Evolutionary conservation across 2,888 invertebrate species (phyloP), one percentile per base, ranked within the genome.

Genomic region (Phyto melanocephala): DNA sequence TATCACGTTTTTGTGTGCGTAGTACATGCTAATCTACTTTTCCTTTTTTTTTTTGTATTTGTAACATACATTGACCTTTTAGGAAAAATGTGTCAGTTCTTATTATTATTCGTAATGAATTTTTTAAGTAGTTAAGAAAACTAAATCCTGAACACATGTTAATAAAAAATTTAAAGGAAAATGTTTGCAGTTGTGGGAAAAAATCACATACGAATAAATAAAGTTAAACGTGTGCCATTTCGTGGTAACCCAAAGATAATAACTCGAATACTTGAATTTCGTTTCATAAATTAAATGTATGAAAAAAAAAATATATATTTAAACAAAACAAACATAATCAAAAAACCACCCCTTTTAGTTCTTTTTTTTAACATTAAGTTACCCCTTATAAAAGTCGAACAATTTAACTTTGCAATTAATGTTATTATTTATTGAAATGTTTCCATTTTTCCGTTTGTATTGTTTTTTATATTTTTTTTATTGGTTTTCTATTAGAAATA

Each of bases 121-220:
- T 67, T 58, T 45, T 8, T 40, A 17, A 65, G 35, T 17, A 33
- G 58, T 54, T 56, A 68, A n/a, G 37, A 45, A 35, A 62, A 62
- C n/a, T 20, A 50, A 50, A 74, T 68, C 74, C 35, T 11, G 10
- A 40, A 40, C 74, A 80, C 54, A 54, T 74, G 68, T 22, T 75
- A 80, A 63, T 74, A 54, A 40, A 68, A 62, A 40, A 15, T 40
- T 7, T 28, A 54, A 52, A 20, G 17, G 2, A 1, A 17, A 58
- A 20, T 22, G 2, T 58, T 47, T 24, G 8, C 24, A 13, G 17
- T 20, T 71, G 17, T 60, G 47, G 33, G 40, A 74, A 37, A 50
- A 13, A 37, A 0, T 28, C 2, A 11, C 1, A 1, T 15, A 5
- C 35, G 24, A 50, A 22, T 42, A 15, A 5, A 35, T 1, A 3